A percentile compares a stretch with the other conserved stretches of the same genome.
Evolutionary conservation across 2,888 invertebrate species (phyloP).

Genomic region (Unio delphinus): DNA sequence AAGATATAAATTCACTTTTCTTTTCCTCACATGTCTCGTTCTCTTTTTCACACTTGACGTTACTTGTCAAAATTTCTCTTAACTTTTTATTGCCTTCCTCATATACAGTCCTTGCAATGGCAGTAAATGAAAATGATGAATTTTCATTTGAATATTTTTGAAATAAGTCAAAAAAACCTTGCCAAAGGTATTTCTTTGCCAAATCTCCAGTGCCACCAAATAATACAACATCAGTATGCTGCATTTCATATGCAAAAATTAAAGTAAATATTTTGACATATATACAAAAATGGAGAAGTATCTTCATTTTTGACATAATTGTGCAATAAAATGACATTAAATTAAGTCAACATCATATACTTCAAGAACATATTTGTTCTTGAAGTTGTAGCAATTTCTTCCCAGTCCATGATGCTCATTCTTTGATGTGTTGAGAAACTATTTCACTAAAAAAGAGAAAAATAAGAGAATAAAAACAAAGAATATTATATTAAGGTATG

Average conservation of each 20-base stretch:
- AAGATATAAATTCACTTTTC: constrained; percentile 52
- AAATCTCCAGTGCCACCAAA: constrained; percentile 66
- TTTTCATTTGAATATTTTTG: constrained; percentile 30
- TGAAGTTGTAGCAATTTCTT: too few species aligned
- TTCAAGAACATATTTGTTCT: too few species aligned
- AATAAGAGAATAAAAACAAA: too few species aligned
- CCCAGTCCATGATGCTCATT: too few species aligned
- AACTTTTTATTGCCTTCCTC: constrained; percentile 43
- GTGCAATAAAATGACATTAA: too few species aligned
- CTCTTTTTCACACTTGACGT: constrained; percentile 41
- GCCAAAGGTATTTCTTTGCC: constrained; percentile 68
- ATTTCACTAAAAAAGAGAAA: too few species aligned
- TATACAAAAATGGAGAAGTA: background rate
- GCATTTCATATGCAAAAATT: constrained; percentile 1
- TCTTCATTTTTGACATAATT: too few species aligned
- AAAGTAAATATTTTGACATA: too few species aligned
- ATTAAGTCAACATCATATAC: too few species aligned
- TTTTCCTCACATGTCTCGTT: constrained; percentile 46
- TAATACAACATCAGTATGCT: constrained; percentile 52
- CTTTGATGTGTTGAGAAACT: too few species aligned
- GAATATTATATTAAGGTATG: too few species aligned
- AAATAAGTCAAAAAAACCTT: constrained; percentile 52
- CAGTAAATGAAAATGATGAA: constrained; percentile 60
- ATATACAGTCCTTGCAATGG: constrained; percentile 40
- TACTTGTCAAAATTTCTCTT: constrained; percentile 48